These are phyloP conservation scores for Brachyhypopomus occidentalis DNA, from an alignment of 2,113 vertebrate genomes.

Conservation along the genomic window DNA sequence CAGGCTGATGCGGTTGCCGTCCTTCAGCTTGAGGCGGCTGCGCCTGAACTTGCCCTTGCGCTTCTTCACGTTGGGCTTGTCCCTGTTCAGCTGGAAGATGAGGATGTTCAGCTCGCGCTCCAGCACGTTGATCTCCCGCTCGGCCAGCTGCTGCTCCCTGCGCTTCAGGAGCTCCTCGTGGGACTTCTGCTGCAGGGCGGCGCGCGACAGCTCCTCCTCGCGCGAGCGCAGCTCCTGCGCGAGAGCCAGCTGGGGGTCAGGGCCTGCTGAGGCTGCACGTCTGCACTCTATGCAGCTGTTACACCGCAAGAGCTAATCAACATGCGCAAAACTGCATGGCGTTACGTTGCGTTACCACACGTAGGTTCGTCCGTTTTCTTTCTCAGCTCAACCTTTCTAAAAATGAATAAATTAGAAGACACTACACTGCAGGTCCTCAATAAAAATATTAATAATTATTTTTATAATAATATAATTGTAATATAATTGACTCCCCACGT, in stretches of 20 bases:
- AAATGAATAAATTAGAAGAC: too few relatives aligned
- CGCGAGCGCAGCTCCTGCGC: slow-evolving; percentile 89
- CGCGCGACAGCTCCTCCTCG: slow-evolving; percentile 91
- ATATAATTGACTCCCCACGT: too few relatives aligned
- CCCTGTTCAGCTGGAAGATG: slow-evolving; percentile 94
- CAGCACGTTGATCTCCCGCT: slow-evolving; percentile 91
- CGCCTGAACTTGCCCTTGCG: slow-evolving; percentile 93
- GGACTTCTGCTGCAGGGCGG: slow-evolving; percentile 92
- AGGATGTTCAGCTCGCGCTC: slow-evolving; percentile 94
- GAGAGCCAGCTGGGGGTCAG: neutral
- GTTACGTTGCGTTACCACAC: too few relatives aligned
- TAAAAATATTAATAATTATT: too few relatives aligned
- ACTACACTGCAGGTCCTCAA: too few relatives aligned
- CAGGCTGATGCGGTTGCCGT: slow-evolving; percentile 93
- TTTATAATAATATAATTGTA: too few relatives aligned
- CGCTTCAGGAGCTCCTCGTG: slow-evolving; percentile 90
- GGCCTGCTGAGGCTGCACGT: neutral
- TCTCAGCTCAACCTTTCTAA: too few relatives aligned
- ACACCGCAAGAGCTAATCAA: neutral
- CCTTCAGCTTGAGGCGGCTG: slow-evolving; percentile 89
- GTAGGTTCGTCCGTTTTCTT: too few relatives aligned
- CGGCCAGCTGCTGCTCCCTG: slow-evolving; percentile 90
- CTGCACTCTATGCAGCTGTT: neutral
- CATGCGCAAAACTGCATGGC: too few relatives aligned
- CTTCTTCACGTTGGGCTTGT: slow-evolving; percentile 93